Evolutionary conservation across 1,140 invertebrate species (phyloP).

Genomic region (Papilio dardanus): DNA sequence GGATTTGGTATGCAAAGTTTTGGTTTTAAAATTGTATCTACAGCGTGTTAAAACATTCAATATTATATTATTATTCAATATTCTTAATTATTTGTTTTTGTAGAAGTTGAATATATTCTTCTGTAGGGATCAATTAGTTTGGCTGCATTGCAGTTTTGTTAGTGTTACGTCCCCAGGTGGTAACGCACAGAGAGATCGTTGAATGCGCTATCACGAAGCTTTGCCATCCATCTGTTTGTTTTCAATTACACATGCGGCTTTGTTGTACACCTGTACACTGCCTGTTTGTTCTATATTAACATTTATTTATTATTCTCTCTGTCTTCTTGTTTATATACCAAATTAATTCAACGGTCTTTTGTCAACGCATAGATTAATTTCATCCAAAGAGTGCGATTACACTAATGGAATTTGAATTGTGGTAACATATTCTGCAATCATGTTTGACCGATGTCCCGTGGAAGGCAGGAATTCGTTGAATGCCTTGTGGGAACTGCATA

Average conservation of each 20-base stretch:
- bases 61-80: too few relatives aligned
- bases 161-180: background rate
- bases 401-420: background rate
- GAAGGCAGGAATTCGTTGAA: too few relatives aligned
- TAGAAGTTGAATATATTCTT: background rate
- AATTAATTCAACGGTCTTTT: conserved; percentile 2
- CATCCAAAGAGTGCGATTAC: background rate
- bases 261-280: conserved; percentile 1
- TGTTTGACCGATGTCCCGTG: too few relatives aligned
- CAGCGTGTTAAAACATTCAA: too few relatives aligned
- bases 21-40: too few relatives aligned
- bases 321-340: background rate
- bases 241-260: conserved; percentile 23
- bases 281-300: conserved; percentile 20
- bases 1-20: too few relatives aligned
- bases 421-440: background rate
- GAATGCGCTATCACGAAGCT: conserved; percentile 17
- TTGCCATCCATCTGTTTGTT: conserved; percentile 13
- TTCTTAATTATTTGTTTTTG: too few relatives aligned
- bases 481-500: too few relatives aligned
- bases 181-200: background rate
- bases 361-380: background rate
- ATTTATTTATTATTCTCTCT: conserved; percentile 22
- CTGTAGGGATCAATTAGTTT: background rate
- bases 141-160: background rate